phyloP scores from a whole-genome alignment of 1,140 invertebrate genomes.

The Brachionus angularis region DNA sequence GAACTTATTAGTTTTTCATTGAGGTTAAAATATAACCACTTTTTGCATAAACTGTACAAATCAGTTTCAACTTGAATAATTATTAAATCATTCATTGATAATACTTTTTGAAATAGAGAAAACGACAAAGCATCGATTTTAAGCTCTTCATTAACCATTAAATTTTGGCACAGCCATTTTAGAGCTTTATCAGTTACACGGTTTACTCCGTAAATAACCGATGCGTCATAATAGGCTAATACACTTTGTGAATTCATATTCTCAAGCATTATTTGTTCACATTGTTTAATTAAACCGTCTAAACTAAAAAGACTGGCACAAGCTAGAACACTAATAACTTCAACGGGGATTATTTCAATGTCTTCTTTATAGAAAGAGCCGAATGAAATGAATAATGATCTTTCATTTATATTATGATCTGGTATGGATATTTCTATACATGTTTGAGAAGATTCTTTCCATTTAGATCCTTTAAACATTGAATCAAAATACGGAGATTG shows the following conservation, averaged over 20 bases:
- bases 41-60: slow-evolving; percentile 68
- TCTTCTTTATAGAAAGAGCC: slow-evolving; percentile 76
- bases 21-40: slow-evolving; percentile 64
- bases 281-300: slow-evolving; percentile 70
- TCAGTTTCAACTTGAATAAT: slow-evolving; percentile 78
- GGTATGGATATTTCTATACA: slow-evolving; percentile 68
- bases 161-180: slow-evolving; percentile 68
- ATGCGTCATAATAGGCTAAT: slow-evolving; percentile 67
- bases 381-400: slow-evolving; percentile 68
- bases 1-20: slow-evolving; percentile 46
- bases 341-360: slow-evolving; percentile 67
- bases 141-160: slow-evolving; percentile 61
- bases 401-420: slow-evolving; percentile 69
- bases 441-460: slow-evolving; percentile 69
- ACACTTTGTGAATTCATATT: slow-evolving; percentile 67
- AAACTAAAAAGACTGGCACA: slow-evolving; percentile 73
- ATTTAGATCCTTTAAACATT: slow-evolving; percentile 73
- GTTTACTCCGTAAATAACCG: slow-evolving; percentile 66
- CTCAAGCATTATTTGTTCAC: slow-evolving; percentile 71
- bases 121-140: slow-evolving; percentile 54
- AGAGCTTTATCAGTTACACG: slow-evolving; percentile 65
- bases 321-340: slow-evolving; percentile 69
- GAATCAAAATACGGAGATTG: slow-evolving; percentile 75
- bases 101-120: slow-evolving; percentile 63
- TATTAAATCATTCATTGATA: slow-evolving; percentile 66